These are phyloP conservation scores for Caranx melampygus DNA, from an alignment of 2,113 vertebrate species.

Conservation along the genomic window DNA sequence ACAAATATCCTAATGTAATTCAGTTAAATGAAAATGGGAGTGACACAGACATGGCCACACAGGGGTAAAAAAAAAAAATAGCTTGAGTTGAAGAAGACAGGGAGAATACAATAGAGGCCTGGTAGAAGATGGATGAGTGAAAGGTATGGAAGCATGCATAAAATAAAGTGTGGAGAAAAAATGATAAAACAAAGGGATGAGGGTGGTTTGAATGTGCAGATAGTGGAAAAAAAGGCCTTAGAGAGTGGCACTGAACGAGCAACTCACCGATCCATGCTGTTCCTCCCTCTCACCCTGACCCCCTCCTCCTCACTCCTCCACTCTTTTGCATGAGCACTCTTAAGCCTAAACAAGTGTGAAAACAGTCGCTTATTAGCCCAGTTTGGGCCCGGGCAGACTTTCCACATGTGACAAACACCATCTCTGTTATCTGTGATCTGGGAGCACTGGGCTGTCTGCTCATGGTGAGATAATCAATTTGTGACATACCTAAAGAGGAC, in stretches of 20 bases:
- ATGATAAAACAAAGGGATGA: conserved; percentile 2
- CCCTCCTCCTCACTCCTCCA: conserved; percentile 9
- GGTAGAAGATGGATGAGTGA: not conserved
- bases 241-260: not conserved
- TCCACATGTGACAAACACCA: conserved; percentile 55
- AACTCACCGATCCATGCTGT: conserved; percentile 41
- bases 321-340: conserved; percentile 67
- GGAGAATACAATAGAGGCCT: not conserved
- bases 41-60: not conserved
- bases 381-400: conserved; percentile 60
- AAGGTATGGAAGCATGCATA: not conserved
- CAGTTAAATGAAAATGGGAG: not conserved
- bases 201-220: conserved; percentile 29
- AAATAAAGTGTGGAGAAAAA: not conserved
- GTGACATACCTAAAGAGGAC: conserved; percentile 74
- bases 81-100: not conserved
- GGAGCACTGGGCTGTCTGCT: conserved; percentile 66
- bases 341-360: conserved; percentile 81
- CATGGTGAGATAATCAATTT: conserved; percentile 80
- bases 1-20: conserved; percentile 6
- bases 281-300: conserved; percentile 30
- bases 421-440: conserved; percentile 66
- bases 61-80: not conserved
- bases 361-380: conserved; percentile 74
- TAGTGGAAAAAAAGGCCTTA: conserved; percentile 8